phyloP scores from a whole-genome alignment of 2,113 vertebrate species.

The Motacilla tschutschensis region DNA sequence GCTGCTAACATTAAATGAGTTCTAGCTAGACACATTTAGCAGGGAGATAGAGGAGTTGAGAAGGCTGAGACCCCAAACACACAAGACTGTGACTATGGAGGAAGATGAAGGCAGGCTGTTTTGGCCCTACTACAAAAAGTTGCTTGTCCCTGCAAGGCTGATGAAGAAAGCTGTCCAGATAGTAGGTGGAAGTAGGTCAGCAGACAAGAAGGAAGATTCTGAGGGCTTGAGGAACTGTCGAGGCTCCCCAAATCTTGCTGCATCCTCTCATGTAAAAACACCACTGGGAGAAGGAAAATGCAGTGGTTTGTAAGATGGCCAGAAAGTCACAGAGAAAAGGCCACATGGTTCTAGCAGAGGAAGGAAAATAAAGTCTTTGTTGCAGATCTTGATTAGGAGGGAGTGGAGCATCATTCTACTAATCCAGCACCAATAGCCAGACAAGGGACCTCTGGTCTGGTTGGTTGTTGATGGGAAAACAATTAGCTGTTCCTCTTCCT shows the following conservation, averaged over 20 bases:
- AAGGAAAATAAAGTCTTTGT: background rate
- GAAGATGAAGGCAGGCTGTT: background rate
- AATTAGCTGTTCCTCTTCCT: background rate
- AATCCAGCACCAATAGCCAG: background rate
- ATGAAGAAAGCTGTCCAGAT: background rate
- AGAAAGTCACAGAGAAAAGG: background rate
- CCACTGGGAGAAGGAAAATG: background rate
- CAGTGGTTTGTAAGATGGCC: background rate
- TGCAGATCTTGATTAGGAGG: background rate
- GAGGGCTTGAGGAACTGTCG: background rate
- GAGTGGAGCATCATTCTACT: background rate
- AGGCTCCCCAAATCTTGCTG: background rate
- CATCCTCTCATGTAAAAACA: background rate
- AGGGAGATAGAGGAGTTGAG: background rate
- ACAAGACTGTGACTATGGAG: background rate
- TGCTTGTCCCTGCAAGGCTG: background rate
- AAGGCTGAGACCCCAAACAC: background rate
- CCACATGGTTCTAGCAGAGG: background rate
- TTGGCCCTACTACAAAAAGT: background rate
- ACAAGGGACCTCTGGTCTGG: background rate
- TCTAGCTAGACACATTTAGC: background rate
- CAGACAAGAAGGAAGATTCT: background rate
- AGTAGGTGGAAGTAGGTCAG: background rate
- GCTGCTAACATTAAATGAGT: background rate
- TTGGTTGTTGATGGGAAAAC: background rate